Evolutionary conservation across 2,797 vertebrate genomes (phyloP), one percentile per base, ranked within the genome.

Genomic region (Margarornis squamiger): DNA sequence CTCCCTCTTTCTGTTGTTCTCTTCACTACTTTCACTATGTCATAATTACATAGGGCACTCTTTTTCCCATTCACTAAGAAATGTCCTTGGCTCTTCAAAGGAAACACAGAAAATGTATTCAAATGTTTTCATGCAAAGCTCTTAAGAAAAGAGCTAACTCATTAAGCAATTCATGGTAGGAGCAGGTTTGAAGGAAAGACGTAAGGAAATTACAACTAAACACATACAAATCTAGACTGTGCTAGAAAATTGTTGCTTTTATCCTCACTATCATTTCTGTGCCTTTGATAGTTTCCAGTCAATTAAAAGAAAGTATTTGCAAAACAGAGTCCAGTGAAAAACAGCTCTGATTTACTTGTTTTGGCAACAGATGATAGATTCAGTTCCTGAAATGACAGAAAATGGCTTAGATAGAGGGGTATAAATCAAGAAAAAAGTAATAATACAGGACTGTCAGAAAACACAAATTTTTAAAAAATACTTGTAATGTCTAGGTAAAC

Each of bases 251-350:
- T 75, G 32, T 92, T 93, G 67, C 80, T 93, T 96, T 96, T 95
- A 95, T 95, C 86, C 55, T 92, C 74, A 34, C 54, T 83, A 13
- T 86, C 38, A 63, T 88, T 94, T 91, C 81, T 75, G 20, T 93
- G 75, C 62, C 66, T 96, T 93, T 95, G 83, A 80, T 72, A 94
- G 82, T 54, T 81, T 30, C 66, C 92, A 94, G 67, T 91, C 86
- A 96, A 90, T 96, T 96, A 94, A 92, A 95, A 92, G 34, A 76
- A 95, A 85, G 89, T 88, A 66, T 95, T 95, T 94, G 41, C 91
- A 91, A 94, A 96, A 86, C 79, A 76, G 72, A 92, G 72, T 86
- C 90, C 88, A 43, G 68, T 87, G 70, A 84, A 93, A 91, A 87
- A 36, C 82, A 95, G 48, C 68, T 88, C 66, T 85, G 62, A 91